These are phyloP conservation scores for Leiothrix lutea DNA, from an alignment of 2,113 vertebrate genomes.

Conservation along the genomic window DNA sequence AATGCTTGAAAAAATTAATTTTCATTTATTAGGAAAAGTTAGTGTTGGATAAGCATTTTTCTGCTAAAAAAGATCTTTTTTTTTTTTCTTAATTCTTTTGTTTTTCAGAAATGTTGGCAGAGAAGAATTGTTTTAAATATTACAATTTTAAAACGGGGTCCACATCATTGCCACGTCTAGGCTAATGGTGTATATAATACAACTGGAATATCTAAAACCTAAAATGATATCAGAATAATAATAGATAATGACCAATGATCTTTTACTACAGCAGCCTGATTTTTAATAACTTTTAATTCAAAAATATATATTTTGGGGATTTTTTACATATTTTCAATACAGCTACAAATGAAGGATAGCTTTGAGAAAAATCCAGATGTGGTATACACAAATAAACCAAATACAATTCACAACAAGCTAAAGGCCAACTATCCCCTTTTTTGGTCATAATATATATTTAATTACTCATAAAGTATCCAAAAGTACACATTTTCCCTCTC, in stretches of 20 bases:
- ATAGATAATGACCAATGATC: background rate
- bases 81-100: background rate
- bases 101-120: background rate
- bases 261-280: background rate
- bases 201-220: background rate
- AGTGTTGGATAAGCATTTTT: background rate
- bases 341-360: background rate
- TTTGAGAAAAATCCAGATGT: background rate
- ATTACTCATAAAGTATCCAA: constrained; percentile 4
- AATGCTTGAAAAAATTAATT: background rate
- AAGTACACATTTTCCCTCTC: background rate
- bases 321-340: background rate
- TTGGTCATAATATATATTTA: background rate
- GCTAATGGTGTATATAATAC: background rate
- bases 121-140: background rate
- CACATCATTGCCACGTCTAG: background rate
- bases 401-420: background rate
- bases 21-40: background rate
- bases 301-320: background rate
- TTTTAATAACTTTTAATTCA: background rate
- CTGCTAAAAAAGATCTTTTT: background rate
- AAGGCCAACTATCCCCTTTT: background rate
- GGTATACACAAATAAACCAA: background rate
- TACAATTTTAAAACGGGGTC: background rate
- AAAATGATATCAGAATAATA: background rate